Conservation (phyloP, 2,888 invertebrate genomes). For the Clostera curtula region DNA sequence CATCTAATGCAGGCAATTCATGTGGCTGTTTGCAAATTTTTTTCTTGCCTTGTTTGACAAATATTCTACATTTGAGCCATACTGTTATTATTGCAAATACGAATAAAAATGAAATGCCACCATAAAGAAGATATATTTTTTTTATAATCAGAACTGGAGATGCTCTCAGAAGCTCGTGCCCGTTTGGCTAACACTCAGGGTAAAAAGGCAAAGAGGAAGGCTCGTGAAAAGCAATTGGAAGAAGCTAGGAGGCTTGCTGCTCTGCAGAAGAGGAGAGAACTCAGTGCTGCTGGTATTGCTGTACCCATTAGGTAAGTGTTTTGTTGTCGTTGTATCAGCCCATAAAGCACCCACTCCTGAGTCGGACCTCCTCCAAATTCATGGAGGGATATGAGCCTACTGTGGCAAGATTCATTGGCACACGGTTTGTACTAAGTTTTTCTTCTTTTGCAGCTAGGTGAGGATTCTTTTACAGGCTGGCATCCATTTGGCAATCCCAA, state of each 20-base stretch:
- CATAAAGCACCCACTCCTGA: too few species aligned
- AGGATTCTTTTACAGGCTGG: too few species aligned
- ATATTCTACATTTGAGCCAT: neutral
- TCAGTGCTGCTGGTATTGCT: slow-evolving; percentile 96
- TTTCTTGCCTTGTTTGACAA: too few species aligned
- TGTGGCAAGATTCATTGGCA: too few species aligned
- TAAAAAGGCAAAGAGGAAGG: slow-evolving; percentile 93
- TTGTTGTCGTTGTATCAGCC: too few species aligned
- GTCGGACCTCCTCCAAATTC: too few species aligned
- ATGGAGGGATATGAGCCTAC: too few species aligned
- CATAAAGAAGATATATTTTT: slow-evolving; percentile 4
- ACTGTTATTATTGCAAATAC: neutral
- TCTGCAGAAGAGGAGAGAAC: slow-evolving; percentile 96
- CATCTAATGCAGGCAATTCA: too few species aligned
- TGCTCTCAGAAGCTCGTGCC: slow-evolving; percentile 99
- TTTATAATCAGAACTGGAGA: slow-evolving; percentile 87
- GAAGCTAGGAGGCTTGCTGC: slow-evolving; percentile 97
- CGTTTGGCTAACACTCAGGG: slow-evolving; percentile 99
- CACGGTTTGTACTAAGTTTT: too few species aligned
- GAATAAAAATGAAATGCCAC: neutral
- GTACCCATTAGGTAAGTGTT: slow-evolving; percentile 55
- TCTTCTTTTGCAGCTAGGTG: neutral
- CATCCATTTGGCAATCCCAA: too few species aligned
- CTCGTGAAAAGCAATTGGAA: slow-evolving; percentile 98
- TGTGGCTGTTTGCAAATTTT: too few species aligned